A percentile compares a stretch with the other conserved stretches of the same genome.
Conservation (phyloP, 1,140 invertebrate species). For the Eciton burchellii region DNA sequence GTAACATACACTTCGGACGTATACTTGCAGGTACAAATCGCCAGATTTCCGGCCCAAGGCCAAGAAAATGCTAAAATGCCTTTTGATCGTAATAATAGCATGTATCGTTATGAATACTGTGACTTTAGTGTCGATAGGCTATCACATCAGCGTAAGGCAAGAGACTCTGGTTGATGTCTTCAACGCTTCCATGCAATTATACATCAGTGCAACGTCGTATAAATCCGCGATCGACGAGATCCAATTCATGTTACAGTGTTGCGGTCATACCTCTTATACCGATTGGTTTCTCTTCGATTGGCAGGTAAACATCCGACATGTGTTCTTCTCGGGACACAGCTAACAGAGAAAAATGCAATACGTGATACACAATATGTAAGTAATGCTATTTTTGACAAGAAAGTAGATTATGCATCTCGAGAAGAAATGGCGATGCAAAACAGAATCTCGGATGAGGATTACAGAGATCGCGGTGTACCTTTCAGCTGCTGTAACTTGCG, state of each 20-base stretch:
- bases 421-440: constrained; percentile 67
- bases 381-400: constrained; percentile 53
- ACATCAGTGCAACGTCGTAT: constrained; percentile 69
- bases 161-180: constrained; percentile 75
- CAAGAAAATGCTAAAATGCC: constrained; percentile 67
- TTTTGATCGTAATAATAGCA: constrained; percentile 69
- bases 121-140: constrained; percentile 77
- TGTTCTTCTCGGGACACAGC: background rate
- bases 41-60: constrained; percentile 65
- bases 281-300: constrained; percentile 81
- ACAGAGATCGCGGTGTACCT: constrained; percentile 72
- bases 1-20: constrained; percentile 7
- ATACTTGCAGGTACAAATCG: constrained; percentile 72
- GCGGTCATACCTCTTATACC: constrained; percentile 75
- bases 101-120: constrained; percentile 76
- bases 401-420: constrained; percentile 67
- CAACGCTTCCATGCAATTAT: constrained; percentile 79
- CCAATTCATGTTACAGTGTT: constrained; percentile 81
- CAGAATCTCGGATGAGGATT: constrained; percentile 71
- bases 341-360: background rate
- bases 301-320: constrained; percentile 72
- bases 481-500: constrained; percentile 80
- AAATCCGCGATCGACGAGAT: constrained; percentile 79
- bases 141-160: constrained; percentile 72
- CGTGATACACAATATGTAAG: background rate